Conservation (phyloP, 2,113 vertebrate species). For the Malaclemys terrapin region DNA sequence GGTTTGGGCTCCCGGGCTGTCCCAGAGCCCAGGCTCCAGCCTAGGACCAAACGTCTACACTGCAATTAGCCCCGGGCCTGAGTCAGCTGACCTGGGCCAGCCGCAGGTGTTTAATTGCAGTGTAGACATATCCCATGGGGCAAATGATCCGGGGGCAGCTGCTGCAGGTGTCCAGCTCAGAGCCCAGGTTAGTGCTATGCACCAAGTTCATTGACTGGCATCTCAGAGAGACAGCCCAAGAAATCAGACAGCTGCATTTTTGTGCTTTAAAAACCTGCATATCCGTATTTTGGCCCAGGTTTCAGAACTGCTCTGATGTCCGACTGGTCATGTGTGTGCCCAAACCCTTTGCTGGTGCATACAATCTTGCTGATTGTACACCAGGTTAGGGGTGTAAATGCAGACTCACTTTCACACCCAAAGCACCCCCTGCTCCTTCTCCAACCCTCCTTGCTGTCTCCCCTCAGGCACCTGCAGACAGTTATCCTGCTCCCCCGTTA, state of each 20-base stretch:
- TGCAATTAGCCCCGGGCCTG: neutral
- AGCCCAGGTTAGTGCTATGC: neutral
- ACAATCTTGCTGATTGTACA: neutral
- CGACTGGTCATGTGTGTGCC: neutral
- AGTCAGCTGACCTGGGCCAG: neutral
- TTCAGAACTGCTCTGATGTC: neutral
- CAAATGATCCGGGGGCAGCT: neutral
- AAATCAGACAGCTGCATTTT: neutral
- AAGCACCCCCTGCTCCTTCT: neutral
- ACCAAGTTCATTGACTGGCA: neutral
- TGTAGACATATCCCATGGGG: no score
- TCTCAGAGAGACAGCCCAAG: neutral
- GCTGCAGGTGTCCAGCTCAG: neutral
- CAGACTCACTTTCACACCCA: neutral
- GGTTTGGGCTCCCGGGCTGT: neutral
- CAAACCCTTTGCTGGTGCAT: neutral
- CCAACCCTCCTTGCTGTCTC: neutral
- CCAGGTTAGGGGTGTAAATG: neutral
- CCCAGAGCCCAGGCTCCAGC: neutral
- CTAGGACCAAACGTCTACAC: neutral
- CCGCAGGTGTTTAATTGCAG: neutral
- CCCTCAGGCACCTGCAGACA: neutral
- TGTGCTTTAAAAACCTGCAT: neutral
- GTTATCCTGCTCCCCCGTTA: conserved; percentile 18
- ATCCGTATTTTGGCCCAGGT: neutral